These are phyloP conservation scores for Microplitis manilae DNA, from an alignment of 2,888 invertebrate genomes.

Conservation along the genomic window DNA sequence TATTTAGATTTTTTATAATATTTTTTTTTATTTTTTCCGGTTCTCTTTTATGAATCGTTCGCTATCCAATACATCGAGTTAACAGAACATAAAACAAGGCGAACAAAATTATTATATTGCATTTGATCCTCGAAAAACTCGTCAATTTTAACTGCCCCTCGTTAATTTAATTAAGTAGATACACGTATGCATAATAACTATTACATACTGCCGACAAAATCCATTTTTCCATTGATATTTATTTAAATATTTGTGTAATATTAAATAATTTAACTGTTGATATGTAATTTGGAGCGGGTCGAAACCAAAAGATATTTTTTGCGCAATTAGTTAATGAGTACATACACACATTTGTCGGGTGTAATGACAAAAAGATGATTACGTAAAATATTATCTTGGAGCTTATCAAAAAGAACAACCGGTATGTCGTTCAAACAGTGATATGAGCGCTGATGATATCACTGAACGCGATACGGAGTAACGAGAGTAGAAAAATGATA, in stretches of 20 bases:
- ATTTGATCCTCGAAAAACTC: neutral
- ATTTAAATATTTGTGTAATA: too few species aligned
- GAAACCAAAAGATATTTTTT: neutral
- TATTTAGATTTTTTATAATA: neutral
- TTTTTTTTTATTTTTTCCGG: neutral
- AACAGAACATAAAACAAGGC: neutral
- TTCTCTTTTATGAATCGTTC: neutral
- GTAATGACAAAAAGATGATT: neutral
- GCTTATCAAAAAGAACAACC: neutral
- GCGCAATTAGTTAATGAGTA: neutral
- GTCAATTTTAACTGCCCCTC: neutral
- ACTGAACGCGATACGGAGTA: too few species aligned
- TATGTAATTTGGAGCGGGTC: too few species aligned
- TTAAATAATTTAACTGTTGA: too few species aligned
- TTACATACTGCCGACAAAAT: too few species aligned
- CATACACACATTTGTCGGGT: neutral
- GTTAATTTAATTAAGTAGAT: neutral
- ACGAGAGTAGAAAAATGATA: too few species aligned
- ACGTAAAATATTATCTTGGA: neutral
- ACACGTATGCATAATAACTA: neutral
- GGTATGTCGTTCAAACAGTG: neutral
- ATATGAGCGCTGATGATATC: neutral
- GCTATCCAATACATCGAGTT: constrained; percentile 1
- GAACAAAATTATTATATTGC: neutral
- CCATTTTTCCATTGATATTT: too few species aligned